Evolutionary conservation across 1,140 invertebrate genomes (phyloP).

Genomic region (Meteorus sp.): DNA sequence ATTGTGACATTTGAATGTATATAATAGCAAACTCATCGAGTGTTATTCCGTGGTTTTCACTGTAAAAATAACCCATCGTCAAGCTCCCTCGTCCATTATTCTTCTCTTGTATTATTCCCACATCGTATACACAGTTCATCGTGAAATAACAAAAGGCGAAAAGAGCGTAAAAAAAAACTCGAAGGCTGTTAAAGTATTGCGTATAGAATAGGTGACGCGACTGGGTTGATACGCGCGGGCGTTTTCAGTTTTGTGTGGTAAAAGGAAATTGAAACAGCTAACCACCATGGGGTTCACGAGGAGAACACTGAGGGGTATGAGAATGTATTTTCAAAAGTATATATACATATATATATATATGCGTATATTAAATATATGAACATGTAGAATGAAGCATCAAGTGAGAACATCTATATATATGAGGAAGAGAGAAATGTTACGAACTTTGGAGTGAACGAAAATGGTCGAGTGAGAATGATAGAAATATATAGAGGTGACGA

Average conservation of each 20-base stretch:
- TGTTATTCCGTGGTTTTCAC: too few species aligned
- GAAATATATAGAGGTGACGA: too few species aligned
- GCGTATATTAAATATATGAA: background rate
- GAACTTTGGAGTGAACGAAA: too few species aligned
- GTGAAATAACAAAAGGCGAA: conserved; percentile 24
- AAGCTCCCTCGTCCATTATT: too few species aligned
- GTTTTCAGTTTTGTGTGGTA: conserved; percentile 46
- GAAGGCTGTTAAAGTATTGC: background rate
- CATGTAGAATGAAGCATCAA: too few species aligned
- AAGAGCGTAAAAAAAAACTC: conserved; percentile 18
- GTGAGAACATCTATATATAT: conserved; percentile 10
- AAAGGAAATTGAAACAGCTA: conserved; percentile 55
- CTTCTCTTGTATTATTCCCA: too few species aligned
- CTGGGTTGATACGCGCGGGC: conserved; percentile 32
- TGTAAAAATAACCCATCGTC: background rate
- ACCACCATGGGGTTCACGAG: conserved; percentile 49
- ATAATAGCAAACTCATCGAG: too few species aligned
- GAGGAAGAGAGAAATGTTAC: too few species aligned
- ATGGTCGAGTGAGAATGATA: too few species aligned
- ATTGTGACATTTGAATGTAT: background rate
- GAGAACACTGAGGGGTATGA: conserved; percentile 15
- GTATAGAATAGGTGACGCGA: conserved; percentile 29
- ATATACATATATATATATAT: too few species aligned
- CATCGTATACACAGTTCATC: background rate
- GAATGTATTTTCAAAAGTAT: too few species aligned